phyloP scores from a whole-genome alignment of 2,797 vertebrate species.

The Heliangelus exortis region DNA sequence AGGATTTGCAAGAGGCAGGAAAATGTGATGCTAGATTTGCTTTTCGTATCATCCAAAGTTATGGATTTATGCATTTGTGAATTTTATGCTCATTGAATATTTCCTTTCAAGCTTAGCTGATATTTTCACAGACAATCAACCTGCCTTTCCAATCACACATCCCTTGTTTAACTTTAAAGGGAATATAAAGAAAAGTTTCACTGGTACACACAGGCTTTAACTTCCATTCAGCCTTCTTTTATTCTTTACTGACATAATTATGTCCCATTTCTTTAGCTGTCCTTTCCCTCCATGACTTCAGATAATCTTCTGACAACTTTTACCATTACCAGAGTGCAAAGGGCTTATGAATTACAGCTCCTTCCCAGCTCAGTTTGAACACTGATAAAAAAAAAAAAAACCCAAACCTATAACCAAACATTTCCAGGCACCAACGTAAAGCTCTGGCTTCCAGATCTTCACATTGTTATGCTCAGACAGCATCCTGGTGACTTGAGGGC shows the following conservation, averaged over 20 bases:
- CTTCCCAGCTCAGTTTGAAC: not conserved
- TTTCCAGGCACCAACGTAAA: not conserved
- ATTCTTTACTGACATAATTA: not conserved
- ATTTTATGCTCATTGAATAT: conserved; percentile 34
- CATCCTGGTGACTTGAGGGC: not conserved
- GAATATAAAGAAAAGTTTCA: not conserved
- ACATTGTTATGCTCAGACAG: not conserved
- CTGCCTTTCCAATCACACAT: conserved; percentile 4
- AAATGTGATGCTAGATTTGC: not conserved
- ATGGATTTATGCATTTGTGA: not conserved
- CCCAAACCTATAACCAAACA: fast-evolving
- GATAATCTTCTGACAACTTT: not conserved
- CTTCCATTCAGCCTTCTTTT: not conserved
- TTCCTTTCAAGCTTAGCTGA: conserved; percentile 37
- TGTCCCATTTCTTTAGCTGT: not conserved
- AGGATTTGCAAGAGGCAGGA: not conserved
- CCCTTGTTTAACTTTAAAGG: conserved; percentile 1
- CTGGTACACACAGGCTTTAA: not conserved
- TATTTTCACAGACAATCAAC: conserved; percentile 31
- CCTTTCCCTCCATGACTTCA: not conserved
- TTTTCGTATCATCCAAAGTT: not conserved
- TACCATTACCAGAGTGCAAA: not conserved
- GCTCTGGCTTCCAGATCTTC: not conserved
- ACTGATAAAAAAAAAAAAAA: not conserved
- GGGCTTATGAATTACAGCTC: not conserved